Evolutionary conservation across 2,797 vertebrate genomes (phyloP).

Genomic region (Tympanoctomys barrerae): DNA sequence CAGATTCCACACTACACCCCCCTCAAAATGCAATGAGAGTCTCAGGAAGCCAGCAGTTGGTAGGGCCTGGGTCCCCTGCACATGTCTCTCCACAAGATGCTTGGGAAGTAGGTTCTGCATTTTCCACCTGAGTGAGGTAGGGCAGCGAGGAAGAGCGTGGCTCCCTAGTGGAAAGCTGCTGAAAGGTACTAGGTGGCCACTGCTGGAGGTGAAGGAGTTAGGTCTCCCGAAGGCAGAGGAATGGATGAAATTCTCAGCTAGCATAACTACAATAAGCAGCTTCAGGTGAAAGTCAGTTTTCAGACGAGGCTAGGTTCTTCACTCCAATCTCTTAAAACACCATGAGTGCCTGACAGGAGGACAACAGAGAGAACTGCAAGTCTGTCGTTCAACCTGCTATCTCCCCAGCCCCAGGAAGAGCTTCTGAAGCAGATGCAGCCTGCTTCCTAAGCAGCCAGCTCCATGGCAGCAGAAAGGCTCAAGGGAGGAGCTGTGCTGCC

Average conservation of each 20-base stretch:
- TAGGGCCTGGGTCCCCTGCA: accelerated
- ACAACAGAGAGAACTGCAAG: constrained; percentile 7
- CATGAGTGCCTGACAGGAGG: not conserved
- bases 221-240: not conserved
- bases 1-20: not conserved
- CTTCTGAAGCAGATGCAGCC: not conserved
- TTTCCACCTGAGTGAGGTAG: not conserved
- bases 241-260: constrained; percentile 1
- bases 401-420: not conserved
- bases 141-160: not conserved
- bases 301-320: not conserved
- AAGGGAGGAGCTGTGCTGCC: not conserved
- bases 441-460: constrained; percentile 52
- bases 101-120: not conserved
- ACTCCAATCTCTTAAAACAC: not conserved
- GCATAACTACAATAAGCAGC: not conserved
- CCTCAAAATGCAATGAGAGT: not conserved
- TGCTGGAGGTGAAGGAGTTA: not conserved
- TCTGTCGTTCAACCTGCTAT: not conserved
- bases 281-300: not conserved
- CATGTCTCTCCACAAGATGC: not conserved
- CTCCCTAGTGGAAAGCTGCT: not conserved
- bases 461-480: constrained; percentile 37
- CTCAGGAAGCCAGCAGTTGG: not conserved
- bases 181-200: not conserved